Evolutionary conservation across 1,140 invertebrate genomes (phyloP).

Genomic region (Leptinotarsa undecemlineata): DNA sequence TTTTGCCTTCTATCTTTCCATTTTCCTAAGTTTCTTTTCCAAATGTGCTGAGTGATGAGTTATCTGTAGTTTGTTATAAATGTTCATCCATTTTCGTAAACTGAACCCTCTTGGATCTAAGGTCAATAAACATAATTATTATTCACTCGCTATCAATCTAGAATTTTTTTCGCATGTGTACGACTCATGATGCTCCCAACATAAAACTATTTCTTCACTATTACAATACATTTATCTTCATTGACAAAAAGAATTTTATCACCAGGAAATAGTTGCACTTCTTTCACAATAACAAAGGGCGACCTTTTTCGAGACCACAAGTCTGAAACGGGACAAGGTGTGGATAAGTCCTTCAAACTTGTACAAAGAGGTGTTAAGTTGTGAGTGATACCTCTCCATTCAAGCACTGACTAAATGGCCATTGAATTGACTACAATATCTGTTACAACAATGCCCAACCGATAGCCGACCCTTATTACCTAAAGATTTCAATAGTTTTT

Average conservation of each 20-base stretch:
- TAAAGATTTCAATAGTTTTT: not conserved
- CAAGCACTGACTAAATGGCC: constrained; percentile 7
- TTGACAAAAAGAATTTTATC: not conserved
- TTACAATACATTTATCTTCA: not conserved
- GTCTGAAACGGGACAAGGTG: not conserved
- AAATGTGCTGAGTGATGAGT: too few relatives aligned
- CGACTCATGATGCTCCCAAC: too few relatives aligned
- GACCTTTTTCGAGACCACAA: constrained; percentile 12
- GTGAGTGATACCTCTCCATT: not conserved
- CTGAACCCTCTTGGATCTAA: too few relatives aligned
- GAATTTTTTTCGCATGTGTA: too few relatives aligned
- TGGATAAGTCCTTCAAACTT: not conserved
- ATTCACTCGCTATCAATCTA: too few relatives aligned
- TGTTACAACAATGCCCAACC: not conserved
- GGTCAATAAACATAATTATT: too few relatives aligned
- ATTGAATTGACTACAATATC: constrained; percentile 11
- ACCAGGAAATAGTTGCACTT: not conserved
- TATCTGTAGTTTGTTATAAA: too few relatives aligned
- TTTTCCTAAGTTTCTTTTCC: too few relatives aligned
- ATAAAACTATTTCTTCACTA: too few relatives aligned
- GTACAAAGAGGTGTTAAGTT: constrained; percentile 11
- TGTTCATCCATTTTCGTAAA: too few relatives aligned
- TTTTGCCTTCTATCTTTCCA: too few relatives aligned
- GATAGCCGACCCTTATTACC: not conserved
- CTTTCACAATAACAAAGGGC: not conserved